These are phyloP conservation scores for Poecile atricapillus DNA, from an alignment of 2,113 vertebrate species.

Conservation along the genomic window DNA sequence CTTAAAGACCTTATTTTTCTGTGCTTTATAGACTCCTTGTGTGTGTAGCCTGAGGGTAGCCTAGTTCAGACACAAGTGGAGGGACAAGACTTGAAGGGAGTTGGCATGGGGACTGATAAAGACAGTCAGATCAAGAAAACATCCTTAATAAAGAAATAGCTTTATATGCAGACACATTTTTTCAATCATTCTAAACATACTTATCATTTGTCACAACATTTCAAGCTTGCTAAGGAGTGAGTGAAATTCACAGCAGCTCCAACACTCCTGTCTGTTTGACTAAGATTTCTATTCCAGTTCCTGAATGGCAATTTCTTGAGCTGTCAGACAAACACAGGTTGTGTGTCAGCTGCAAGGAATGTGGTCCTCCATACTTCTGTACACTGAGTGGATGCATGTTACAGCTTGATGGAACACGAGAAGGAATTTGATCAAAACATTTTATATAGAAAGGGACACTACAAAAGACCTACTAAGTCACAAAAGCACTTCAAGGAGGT, in stretches of 20 bases:
- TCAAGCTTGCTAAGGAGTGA: neutral
- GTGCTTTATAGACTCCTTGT: neutral
- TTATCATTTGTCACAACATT: neutral
- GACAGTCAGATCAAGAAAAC: neutral
- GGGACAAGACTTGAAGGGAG: neutral
- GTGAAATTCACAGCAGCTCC: neutral
- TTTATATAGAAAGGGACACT: neutral
- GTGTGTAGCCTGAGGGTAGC: neutral
- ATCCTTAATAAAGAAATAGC: neutral
- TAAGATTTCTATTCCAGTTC: neutral
- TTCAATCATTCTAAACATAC: neutral
- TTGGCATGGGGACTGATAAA: neutral
- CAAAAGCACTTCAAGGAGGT: neutral
- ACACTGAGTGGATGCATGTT: neutral
- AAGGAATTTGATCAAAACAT: constrained; percentile 6
- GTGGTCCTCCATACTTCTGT: neutral
- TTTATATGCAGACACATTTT: neutral
- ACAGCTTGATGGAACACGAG: neutral
- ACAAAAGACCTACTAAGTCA: neutral
- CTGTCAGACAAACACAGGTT: neutral
- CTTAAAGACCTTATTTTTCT: neutral
- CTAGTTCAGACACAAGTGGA: neutral
- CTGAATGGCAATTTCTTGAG: neutral
- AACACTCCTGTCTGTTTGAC: neutral
- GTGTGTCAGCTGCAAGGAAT: neutral